phyloP scores from a whole-genome alignment of 2,113 vertebrate genomes.

The Dasyurus viverrinus region DNA sequence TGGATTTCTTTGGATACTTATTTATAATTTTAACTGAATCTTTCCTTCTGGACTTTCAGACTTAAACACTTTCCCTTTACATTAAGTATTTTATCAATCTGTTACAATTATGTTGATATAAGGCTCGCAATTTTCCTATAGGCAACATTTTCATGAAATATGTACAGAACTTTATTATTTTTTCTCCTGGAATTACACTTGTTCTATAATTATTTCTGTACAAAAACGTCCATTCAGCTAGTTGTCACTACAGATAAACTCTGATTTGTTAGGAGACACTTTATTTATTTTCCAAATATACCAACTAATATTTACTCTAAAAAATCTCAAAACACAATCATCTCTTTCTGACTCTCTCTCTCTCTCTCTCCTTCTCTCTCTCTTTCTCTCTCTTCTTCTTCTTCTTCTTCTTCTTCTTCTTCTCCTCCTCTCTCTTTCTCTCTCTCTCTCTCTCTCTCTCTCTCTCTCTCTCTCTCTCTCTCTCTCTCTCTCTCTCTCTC shows the following conservation, averaged over 20 bases:
- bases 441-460: too few relatives aligned
- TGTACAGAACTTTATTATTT: not conserved
- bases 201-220: not conserved
- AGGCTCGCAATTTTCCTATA: not conserved
- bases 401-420: too few relatives aligned
- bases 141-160: not conserved
- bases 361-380: too few relatives aligned
- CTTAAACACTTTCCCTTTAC: not conserved
- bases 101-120: slow-evolving; percentile 24
- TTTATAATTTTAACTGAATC: slow-evolving; percentile 5
- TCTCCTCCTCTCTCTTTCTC: too few relatives aligned
- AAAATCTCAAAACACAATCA: not conserved
- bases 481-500: too few relatives aligned
- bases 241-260: not conserved
- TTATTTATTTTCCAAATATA: not conserved
- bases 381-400: too few relatives aligned
- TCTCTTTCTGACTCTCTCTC: not conserved
- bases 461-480: not conserved
- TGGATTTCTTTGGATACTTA: slow-evolving; percentile 25
- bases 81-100: slow-evolving; percentile 5
- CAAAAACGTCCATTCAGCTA: slow-evolving; percentile 4
- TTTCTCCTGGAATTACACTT: not conserved
- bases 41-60: slow-evolving; percentile 2
- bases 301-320: not conserved
- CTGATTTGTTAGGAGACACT: not conserved